Conservation (phyloP, 1,140 invertebrate genomes). For the Subanguina moxae region DNA sequence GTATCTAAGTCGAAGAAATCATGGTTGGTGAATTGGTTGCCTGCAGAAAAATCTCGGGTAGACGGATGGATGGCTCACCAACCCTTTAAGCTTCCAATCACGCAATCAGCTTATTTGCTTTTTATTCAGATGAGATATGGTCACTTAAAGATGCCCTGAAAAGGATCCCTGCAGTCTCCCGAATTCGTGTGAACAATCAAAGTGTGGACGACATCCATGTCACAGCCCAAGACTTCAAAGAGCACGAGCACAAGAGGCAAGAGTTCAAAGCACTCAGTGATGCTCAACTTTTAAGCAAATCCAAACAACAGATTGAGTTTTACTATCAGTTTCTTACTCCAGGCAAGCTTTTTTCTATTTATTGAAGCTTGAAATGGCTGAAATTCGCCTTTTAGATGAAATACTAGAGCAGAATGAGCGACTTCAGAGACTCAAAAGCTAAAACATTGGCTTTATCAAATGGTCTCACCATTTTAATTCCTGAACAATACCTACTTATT, state of each 20-base stretch:
- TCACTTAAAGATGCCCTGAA: constrained; percentile 9
- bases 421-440: background rate
- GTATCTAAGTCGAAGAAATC: too few species aligned
- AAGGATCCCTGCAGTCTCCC: constrained; percentile 6
- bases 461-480: too few species aligned
- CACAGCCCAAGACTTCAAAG: constrained; percentile 8
- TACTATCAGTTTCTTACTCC: constrained; percentile 20
- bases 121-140: constrained; percentile 11
- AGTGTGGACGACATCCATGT: constrained; percentile 7
- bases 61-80: too few species aligned
- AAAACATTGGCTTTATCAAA: background rate
- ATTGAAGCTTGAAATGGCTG: background rate
- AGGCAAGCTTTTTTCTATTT: constrained; percentile 6
- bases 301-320: background rate
- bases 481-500: too few species aligned
- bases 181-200: background rate
- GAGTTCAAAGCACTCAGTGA: constrained; percentile 11
- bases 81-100: too few species aligned
- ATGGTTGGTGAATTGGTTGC: too few species aligned
- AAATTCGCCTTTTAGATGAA: constrained; percentile 14
- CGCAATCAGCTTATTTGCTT: background rate
- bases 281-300: background rate
- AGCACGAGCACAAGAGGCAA: constrained; percentile 13
- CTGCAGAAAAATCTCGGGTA: too few species aligned
- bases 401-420: constrained; percentile 6